Conservation (phyloP, 2,888 invertebrate species). For the Anthophora plumipes region DNA sequence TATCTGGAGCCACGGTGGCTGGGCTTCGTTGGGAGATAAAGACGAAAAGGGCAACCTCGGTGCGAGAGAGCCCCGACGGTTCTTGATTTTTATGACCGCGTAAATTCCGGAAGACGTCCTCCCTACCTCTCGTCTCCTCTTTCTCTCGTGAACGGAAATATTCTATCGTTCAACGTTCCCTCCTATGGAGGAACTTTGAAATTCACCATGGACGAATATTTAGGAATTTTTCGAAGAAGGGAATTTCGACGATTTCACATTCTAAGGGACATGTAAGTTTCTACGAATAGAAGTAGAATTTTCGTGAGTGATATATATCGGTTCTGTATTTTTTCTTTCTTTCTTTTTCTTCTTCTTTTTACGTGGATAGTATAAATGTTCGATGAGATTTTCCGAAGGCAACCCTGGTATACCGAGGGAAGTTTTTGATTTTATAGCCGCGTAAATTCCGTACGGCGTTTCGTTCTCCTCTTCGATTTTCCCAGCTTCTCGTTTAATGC, state of each 20-base stretch:
- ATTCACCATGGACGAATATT: conserved; percentile 34
- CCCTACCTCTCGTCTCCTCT: conserved; percentile 24
- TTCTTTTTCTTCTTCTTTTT: not conserved
- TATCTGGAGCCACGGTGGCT: conserved; percentile 52
- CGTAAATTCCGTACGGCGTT: conserved; percentile 67
- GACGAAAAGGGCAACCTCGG: conserved; percentile 75
- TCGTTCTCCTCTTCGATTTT: conserved; percentile 37
- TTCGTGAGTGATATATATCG: too few species aligned
- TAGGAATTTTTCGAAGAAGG: not conserved
- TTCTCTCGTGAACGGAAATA: conserved; percentile 33
- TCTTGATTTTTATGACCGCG: conserved; percentile 84
- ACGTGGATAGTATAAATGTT: not conserved
- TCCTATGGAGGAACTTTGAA: not conserved
- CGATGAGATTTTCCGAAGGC: conserved; percentile 30
- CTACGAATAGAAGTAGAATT: too few species aligned
- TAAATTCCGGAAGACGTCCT: conserved; percentile 81
- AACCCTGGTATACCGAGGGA: conserved; percentile 56
- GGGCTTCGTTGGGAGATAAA: conserved; percentile 60
- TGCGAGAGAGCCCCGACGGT: conserved; percentile 77
- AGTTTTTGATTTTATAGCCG: conserved; percentile 69
- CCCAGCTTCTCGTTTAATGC: conserved; percentile 61
- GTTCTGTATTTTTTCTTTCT: conserved; percentile 12
- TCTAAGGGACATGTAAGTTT: too few species aligned
- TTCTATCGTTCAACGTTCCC: conserved; percentile 39
- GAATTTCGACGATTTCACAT: not conserved